phyloP scores from a whole-genome alignment of 2,113 vertebrate genomes.

The Salvator merianae region DNA sequence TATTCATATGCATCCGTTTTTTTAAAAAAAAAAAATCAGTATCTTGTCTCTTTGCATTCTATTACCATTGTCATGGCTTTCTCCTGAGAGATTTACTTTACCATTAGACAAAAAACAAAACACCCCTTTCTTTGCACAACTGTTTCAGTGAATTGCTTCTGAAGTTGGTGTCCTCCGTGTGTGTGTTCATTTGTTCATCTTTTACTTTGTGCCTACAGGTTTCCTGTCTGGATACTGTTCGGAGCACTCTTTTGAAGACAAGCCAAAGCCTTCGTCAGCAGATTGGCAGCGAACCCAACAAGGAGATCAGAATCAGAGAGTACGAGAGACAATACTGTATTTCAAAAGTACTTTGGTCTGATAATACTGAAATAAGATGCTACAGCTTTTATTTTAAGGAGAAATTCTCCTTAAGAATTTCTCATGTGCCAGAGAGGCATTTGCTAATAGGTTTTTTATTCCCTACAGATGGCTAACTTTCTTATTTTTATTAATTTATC shows the following conservation, averaged over 20 bases:
- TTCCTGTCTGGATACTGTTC: slow-evolving; percentile 69
- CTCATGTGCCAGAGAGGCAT: neutral
- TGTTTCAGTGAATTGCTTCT: neutral
- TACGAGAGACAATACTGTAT: slow-evolving; percentile 65
- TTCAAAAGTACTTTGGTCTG: neutral
- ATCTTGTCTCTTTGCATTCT: too few relatives aligned
- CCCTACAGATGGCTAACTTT: neutral
- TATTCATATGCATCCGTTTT: too few relatives aligned
- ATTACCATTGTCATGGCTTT: too few relatives aligned
- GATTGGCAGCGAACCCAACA: slow-evolving; percentile 68
- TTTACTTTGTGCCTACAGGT: slow-evolving; percentile 68
- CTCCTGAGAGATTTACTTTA: too few relatives aligned
- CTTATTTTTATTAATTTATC: neutral
- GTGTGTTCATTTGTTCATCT: slow-evolving; percentile 13
- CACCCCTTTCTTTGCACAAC: too few relatives aligned
- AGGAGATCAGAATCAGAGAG: slow-evolving; percentile 89
- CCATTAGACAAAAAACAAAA: too few relatives aligned
- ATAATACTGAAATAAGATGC: neutral
- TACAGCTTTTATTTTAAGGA: neutral
- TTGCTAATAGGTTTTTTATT: neutral
- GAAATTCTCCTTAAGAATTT: neutral
- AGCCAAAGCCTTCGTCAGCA: slow-evolving; percentile 84
- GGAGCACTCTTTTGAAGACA: slow-evolving; percentile 84
- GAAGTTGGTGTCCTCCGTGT: neutral
- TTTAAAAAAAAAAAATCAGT: too few relatives aligned